phyloP scores from a whole-genome alignment of 1,140 invertebrate species.

The Trigoniulus corallinus region DNA sequence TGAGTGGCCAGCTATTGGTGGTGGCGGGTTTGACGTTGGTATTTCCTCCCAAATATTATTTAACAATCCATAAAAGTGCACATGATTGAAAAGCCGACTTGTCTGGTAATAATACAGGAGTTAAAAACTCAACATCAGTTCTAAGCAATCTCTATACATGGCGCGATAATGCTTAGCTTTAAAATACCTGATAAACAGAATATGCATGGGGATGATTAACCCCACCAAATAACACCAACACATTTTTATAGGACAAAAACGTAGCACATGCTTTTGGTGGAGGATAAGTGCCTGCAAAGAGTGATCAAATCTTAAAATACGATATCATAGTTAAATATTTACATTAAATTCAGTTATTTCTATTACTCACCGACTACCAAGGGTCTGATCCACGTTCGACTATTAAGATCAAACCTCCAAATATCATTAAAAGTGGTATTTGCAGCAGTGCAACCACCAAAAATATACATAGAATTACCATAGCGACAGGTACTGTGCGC shows the following conservation, averaged over 20 bases:
- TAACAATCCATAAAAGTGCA: slow-evolving; percentile 73
- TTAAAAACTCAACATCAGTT: not conserved
- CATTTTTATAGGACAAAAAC: slow-evolving; percentile 68
- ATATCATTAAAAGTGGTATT: slow-evolving; percentile 94
- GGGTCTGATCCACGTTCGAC: slow-evolving; percentile 49
- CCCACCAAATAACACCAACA: slow-evolving; percentile 79
- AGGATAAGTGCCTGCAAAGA: slow-evolving; percentile 65
- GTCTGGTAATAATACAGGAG: slow-evolving; percentile 18
- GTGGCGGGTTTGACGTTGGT: slow-evolving; percentile 40
- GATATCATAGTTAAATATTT: slow-evolving; percentile 11
- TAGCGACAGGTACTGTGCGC: slow-evolving; percentile 76
- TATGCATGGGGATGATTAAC: slow-evolving; percentile 87
- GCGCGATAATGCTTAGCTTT: not conserved
- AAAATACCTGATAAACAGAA: slow-evolving; percentile 55
- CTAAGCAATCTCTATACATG: not conserved
- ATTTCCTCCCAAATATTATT: slow-evolving; percentile 69
- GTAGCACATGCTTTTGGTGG: slow-evolving; percentile 89
- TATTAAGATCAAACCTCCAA: slow-evolving; percentile 79
- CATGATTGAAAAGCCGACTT: slow-evolving; percentile 65
- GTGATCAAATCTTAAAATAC: slow-evolving; percentile 7
- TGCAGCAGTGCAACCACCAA: slow-evolving; percentile 87
- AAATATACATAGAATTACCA: slow-evolving; percentile 76
- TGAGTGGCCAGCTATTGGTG: slow-evolving; percentile 77
- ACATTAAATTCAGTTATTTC: not conserved
- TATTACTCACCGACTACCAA: slow-evolving; percentile 23